These are phyloP conservation scores for Brachionichthys hirsutus DNA, from an alignment of 2,113 vertebrate species.

Conservation along the genomic window DNA sequence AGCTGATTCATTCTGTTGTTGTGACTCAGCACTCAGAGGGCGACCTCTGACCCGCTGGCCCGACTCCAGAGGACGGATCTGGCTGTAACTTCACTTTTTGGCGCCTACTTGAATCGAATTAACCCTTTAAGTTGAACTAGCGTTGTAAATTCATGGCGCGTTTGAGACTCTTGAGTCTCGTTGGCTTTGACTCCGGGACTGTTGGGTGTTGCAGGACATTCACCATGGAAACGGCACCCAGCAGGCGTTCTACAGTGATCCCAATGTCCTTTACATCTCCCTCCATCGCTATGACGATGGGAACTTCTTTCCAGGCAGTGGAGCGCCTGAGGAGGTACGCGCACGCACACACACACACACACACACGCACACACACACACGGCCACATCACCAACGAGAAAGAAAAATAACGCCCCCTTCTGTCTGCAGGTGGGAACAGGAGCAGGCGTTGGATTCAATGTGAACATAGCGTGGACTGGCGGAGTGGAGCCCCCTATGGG, in stretches of 20 bases:
- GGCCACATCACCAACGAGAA: background rate
- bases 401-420: too few species aligned
- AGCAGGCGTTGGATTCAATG: conserved; percentile 68
- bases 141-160: too few species aligned
- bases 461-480: conserved; percentile 72
- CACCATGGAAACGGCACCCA: conserved; percentile 74
- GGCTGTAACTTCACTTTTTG: too few species aligned
- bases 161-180: too few species aligned
- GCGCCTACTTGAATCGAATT: too few species aligned
- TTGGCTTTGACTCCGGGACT: conserved; percentile 18
- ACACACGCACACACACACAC: too few species aligned
- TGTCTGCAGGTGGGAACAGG: conserved; percentile 66
- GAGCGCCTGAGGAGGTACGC: conserved; percentile 68
- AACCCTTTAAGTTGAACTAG: too few species aligned
- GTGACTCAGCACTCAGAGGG: too few species aligned
- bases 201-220: conserved; percentile 62
- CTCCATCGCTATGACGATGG: conserved; percentile 72
- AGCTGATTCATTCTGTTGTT: too few species aligned
- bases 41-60: too few species aligned
- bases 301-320: conserved; percentile 73
- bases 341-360: background rate
- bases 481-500: conserved; percentile 73
- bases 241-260: conserved; percentile 70
- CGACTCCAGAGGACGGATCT: too few species aligned
- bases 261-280: conserved; percentile 69